A percentile compares a stretch with the other conserved stretches of the same genome.
Conservation (phyloP, 2,888 invertebrate species). For the Pristionchus arcanus region DNA sequence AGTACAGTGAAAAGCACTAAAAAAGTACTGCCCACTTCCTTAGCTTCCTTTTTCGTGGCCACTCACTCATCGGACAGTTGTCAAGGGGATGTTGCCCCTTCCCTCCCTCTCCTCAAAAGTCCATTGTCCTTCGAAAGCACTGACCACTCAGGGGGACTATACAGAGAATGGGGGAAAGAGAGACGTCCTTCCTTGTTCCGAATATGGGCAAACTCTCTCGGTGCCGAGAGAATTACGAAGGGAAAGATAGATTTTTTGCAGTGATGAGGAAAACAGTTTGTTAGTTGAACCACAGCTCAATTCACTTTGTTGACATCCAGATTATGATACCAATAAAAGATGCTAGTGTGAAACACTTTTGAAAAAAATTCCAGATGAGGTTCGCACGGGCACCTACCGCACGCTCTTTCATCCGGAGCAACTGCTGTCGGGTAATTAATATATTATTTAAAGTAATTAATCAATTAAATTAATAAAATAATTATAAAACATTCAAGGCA, state of each 20-base stretch:
- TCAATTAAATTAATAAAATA: neutral
- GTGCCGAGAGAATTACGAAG: neutral
- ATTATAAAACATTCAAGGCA: neutral
- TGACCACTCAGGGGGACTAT: neutral
- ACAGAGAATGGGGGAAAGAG: neutral
- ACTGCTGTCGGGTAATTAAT: conserved; percentile 89
- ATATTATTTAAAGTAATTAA: neutral
- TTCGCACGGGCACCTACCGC: conserved; percentile 81
- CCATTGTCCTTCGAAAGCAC: neutral
- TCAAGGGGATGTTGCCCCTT: neutral
- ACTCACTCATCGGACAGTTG: neutral
- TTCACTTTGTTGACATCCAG: no score
- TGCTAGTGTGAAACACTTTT: neutral
- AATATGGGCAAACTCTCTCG: no score
- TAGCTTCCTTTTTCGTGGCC: neutral
- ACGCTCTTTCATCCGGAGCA: conserved; percentile 95
- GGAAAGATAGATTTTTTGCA: no score
- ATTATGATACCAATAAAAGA: neutral
- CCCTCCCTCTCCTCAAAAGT: neutral
- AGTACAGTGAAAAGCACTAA: neutral
- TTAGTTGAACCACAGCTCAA: no score
- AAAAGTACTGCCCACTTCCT: neutral
- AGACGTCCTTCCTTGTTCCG: neutral
- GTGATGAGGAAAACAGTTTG: no score
- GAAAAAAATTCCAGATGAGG: conserved; percentile 79